phyloP scores from a whole-genome alignment of 2,113 vertebrate species.

The Gulo gulo region DNA sequence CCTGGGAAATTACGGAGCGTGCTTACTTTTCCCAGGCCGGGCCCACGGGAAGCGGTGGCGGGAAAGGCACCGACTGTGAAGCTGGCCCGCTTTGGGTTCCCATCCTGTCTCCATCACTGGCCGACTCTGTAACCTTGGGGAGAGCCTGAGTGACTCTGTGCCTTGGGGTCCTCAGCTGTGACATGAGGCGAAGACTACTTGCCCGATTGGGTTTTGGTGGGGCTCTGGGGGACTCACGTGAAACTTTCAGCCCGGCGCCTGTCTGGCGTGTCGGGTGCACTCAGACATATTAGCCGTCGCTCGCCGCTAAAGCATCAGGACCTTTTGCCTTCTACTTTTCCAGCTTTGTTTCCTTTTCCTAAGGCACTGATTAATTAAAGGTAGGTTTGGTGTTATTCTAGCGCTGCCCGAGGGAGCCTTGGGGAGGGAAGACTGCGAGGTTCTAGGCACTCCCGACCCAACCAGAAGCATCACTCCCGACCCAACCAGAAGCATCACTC shows the following conservation, averaged over 20 bases:
- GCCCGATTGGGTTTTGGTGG: no score
- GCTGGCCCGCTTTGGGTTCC: background rate
- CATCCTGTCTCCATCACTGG: background rate
- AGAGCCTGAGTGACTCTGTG: background rate
- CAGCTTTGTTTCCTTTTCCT: background rate
- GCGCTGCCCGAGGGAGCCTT: background rate
- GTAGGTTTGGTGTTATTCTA: fast-evolving
- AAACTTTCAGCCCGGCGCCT: background rate
- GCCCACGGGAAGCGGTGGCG: background rate
- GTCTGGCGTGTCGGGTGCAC: background rate
- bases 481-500: background rate
- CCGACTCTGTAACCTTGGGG: background rate
- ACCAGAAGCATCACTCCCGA: background rate
- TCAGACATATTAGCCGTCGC: background rate
- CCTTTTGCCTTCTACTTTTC: background rate
- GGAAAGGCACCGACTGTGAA: background rate
- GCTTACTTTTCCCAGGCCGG: background rate
- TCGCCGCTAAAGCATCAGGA: background rate
- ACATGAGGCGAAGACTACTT: background rate
- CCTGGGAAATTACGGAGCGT: background rate
- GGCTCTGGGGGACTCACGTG: background rate
- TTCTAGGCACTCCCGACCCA: no score
- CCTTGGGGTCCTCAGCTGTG: background rate
- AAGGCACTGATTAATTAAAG: background rate
- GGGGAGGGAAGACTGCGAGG: background rate